A percentile compares a stretch with the other conserved stretches of the same genome.
Conservation (phyloP, 2,888 invertebrate species). For the Phoenoteleia sp. region DNA sequence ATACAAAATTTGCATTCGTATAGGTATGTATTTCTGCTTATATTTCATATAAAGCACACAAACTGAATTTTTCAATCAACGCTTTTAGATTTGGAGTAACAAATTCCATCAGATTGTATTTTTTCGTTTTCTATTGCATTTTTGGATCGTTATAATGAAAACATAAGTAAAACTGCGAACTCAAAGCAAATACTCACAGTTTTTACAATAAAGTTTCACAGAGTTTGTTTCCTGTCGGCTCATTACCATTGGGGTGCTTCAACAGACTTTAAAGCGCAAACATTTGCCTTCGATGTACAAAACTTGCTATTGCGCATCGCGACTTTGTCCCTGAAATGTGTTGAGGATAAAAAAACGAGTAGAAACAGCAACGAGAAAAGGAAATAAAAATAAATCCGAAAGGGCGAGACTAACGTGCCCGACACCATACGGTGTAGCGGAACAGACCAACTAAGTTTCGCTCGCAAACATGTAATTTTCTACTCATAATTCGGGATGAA, state of each 20-base stretch:
- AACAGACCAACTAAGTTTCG: neutral
- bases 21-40: too few relatives aligned
- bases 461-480: slow-evolving; percentile 10
- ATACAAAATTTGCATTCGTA: too few relatives aligned
- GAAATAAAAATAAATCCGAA: neutral
- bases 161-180: slow-evolving; percentile 20
- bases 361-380: neutral
- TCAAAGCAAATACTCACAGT: slow-evolving; percentile 27
- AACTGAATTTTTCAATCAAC: too few relatives aligned
- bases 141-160: slow-evolving; percentile 26
- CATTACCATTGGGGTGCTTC: slow-evolving; percentile 32
- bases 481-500: neutral
- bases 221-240: slow-evolving; percentile 61
- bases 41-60: too few relatives aligned
- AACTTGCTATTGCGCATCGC: slow-evolving; percentile 6
- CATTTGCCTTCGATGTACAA: slow-evolving; percentile 37
- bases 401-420: neutral
- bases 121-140: too few relatives aligned
- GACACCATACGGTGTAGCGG: neutral
- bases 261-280: slow-evolving; percentile 47
- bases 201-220: slow-evolving; percentile 32
- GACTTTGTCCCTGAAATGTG: neutral
- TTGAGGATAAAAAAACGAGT: neutral
- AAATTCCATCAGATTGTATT: too few relatives aligned
- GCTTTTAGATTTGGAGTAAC: too few relatives aligned